These are phyloP conservation scores for Myotis vivesi DNA, from an alignment of 2,797 vertebrate species.

Conservation along the genomic window DNA sequence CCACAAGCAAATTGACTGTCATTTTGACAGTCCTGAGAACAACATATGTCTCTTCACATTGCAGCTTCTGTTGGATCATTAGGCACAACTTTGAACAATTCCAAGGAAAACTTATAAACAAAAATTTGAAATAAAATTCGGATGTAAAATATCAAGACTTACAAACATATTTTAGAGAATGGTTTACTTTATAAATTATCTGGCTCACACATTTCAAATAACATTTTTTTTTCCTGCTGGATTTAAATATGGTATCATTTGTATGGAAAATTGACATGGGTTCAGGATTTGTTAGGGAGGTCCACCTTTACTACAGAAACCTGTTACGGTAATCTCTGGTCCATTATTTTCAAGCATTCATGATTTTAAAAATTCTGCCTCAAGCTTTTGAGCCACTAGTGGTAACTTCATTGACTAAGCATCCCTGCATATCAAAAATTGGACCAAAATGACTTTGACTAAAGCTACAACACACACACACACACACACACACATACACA, in stretches of 20 bases:
- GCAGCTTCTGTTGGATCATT: constrained; percentile 44
- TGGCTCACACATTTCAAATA: not conserved
- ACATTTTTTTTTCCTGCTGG: not conserved
- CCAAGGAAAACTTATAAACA: not conserved
- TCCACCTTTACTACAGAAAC: not conserved
- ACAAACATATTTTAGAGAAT: constrained; percentile 4
- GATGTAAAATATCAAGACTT: not conserved
- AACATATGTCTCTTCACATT: constrained; percentile 48
- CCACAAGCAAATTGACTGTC: constrained; percentile 18
- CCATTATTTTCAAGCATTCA: not conserved
- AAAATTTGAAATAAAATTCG: constrained; percentile 45
- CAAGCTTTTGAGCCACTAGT: not conserved
- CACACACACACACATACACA: not conserved
- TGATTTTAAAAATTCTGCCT: not conserved
- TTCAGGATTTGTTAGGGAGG: not conserved
- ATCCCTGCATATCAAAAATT: not conserved
- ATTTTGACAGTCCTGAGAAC: constrained; percentile 45
- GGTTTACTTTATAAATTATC: not conserved
- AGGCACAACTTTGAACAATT: constrained; percentile 49
- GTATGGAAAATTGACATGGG: not conserved
- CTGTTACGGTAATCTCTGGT: not conserved
- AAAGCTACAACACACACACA: not conserved
- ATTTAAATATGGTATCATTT: not conserved
- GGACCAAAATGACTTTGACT: not conserved
- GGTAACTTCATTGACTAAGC: not conserved